Evolutionary conservation across 2,113 vertebrate genomes (phyloP), one percentile per base, ranked within the genome.

Genomic region (Coptodon rendalli): DNA sequence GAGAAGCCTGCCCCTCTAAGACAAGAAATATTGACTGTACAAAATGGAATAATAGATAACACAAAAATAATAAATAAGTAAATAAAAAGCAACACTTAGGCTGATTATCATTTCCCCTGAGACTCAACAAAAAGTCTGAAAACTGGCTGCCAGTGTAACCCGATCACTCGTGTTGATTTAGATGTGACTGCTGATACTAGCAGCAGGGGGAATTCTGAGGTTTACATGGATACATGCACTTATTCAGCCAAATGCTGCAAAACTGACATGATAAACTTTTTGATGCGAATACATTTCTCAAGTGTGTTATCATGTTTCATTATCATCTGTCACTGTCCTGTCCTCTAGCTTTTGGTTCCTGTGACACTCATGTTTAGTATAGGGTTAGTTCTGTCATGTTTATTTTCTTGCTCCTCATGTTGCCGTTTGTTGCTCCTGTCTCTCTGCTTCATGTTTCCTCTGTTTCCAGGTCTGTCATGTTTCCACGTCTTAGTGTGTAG

Each of bases 151-250:
- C 0, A 1, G 59, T 63, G 59, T 36, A 66, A 38, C 4, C 57
- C 2, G 17, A n/a, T 4, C 61, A 66, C 61, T 66, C 17, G 31
- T 36, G 17, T n/a, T 66, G 31, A 3, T 36, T 66, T 36, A 66
- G 17, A 36, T 66, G 61, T 5, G 17, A 38, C 61, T 66, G 10
- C 61, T 38, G 17, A 66, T 19, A 66, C 17, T 36, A 36, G 61
- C 31, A 66, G 31, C 61, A 12, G 61, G 61, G 9, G 29, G 0
- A 0, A 17, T 36, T 66, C 61, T 0, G 61, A 36, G 31, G 0
- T 66, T 31, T 36, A 66, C 61, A 19, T 19, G 31, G 59, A 7
- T 63, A 63, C 9, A 66, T 66, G 36, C 36, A 9, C 9, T 8
- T 8, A 66, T 66, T 66, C 61, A 66, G 61, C 31, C 1, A 66